phyloP scores from a whole-genome alignment of 2,113 vertebrate species.

The Rhadina sibilatrix region DNA sequence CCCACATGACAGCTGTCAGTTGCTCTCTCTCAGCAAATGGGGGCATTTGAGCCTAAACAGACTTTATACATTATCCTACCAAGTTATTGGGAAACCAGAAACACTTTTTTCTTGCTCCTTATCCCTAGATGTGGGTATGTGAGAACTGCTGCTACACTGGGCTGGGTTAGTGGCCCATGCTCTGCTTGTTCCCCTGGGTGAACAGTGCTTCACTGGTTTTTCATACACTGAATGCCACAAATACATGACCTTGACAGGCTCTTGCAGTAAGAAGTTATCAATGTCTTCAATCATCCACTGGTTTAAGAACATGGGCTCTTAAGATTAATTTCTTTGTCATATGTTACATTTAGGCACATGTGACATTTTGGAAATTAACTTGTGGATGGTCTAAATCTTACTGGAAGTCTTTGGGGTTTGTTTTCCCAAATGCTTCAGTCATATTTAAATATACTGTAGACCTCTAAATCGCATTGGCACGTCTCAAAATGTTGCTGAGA shows the following conservation, averaged over 20 bases:
- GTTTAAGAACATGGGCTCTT: neutral
- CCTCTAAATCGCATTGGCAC: neutral
- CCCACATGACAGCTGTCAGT: neutral
- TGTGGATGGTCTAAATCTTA: neutral
- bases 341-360: neutral
- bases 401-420: neutral
- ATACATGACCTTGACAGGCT: neutral
- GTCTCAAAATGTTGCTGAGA: neutral
- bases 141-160: neutral
- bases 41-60: neutral
- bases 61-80: neutral
- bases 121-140: rapidly evolving
- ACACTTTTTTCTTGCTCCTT: neutral
- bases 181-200: neutral
- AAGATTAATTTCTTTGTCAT: neutral
- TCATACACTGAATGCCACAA: neutral
- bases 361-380: neutral
- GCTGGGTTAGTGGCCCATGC: neutral
- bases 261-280: neutral
- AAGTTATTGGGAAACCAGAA: neutral
- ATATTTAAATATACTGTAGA: neutral
- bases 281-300: neutral
- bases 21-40: neutral
- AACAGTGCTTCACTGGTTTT: neutral
- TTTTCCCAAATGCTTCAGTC: neutral